These are phyloP conservation scores for Conistra vaccinii DNA, from an alignment of 2,888 invertebrate genomes.

Conservation along the genomic window DNA sequence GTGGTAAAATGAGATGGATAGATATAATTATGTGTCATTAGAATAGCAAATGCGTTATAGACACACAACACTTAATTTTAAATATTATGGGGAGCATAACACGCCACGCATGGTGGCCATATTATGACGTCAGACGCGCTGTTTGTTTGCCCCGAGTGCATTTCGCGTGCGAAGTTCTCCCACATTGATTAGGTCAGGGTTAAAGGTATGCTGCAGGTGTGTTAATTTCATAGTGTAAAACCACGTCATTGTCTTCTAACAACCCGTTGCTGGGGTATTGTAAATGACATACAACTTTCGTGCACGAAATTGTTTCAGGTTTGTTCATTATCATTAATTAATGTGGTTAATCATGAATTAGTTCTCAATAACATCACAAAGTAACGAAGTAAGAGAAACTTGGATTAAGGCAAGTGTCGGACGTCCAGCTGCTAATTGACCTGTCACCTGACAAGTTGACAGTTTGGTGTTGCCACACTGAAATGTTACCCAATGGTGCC, in stretches of 20 bases:
- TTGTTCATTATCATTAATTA: not conserved
- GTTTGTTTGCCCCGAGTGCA: constrained; percentile 36
- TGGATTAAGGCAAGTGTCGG: not conserved
- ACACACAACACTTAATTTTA: not conserved
- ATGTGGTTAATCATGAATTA: not conserved
- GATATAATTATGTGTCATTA: not conserved
- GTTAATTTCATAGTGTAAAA: not conserved
- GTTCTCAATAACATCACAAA: not conserved
- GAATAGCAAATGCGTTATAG: not conserved
- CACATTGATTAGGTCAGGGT: constrained; percentile 25
- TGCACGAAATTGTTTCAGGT: not conserved
- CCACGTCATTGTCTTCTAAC: not conserved
- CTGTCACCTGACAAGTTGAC: constrained; percentile 2
- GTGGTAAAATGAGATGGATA: too few species aligned
- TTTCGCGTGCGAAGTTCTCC: constrained; percentile 22
- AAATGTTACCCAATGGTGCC: not conserved
- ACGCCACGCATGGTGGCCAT: not conserved
- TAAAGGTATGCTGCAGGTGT: not conserved
- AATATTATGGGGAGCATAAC: too few species aligned
- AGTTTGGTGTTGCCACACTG: constrained; percentile 6
- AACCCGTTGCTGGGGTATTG: not conserved
- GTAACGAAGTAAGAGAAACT: not conserved
- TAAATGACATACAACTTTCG: not conserved
- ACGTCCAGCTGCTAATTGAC: constrained; percentile 6
- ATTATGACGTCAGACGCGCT: constrained; percentile 8